A percentile compares a stretch with the other conserved stretches of the same genome.
These are phyloP conservation scores for Lytechinus pictus DNA, from an alignment of 35 echinoderm and acorn worm species.

Conservation along the genomic window DNA sequence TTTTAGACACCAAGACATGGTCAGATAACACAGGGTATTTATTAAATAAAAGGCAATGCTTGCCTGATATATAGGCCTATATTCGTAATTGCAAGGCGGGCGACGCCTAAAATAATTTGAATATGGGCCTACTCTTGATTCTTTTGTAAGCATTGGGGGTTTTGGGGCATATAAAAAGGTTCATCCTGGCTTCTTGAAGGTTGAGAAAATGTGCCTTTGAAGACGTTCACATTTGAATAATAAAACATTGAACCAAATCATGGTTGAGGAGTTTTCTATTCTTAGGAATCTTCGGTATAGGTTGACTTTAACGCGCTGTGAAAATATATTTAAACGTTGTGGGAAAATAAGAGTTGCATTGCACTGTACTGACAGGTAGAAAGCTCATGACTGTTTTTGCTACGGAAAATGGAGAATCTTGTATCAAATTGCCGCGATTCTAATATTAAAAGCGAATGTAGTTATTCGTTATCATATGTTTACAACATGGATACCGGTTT, in stretches of 20 bases:
- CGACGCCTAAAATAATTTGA: background rate
- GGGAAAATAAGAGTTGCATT: background rate
- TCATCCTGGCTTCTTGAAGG: background rate
- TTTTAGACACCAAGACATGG: too few relatives aligned
- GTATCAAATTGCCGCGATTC: background rate
- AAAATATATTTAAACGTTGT: background rate
- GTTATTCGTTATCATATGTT: background rate
- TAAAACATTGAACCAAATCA: background rate
- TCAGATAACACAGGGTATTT: too few relatives aligned
- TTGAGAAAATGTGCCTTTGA: background rate
- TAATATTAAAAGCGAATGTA: background rate
- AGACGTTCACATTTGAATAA: background rate
- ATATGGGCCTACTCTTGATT: background rate
- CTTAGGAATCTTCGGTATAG: background rate
- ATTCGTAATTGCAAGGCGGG: too few relatives aligned
- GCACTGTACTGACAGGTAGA: background rate
- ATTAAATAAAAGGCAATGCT: too few relatives aligned
- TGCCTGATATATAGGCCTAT: background rate
- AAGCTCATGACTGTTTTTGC: background rate
- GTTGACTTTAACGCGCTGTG: background rate
- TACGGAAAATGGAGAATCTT: background rate
- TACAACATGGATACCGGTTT: constrained; percentile 12
- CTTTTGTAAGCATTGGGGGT: too few relatives aligned
- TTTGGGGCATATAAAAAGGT: too few relatives aligned
- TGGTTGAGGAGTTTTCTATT: background rate